Evolutionary conservation across 1,140 invertebrate genomes (phyloP).

Genomic region (Anastrepha ludens): DNA sequence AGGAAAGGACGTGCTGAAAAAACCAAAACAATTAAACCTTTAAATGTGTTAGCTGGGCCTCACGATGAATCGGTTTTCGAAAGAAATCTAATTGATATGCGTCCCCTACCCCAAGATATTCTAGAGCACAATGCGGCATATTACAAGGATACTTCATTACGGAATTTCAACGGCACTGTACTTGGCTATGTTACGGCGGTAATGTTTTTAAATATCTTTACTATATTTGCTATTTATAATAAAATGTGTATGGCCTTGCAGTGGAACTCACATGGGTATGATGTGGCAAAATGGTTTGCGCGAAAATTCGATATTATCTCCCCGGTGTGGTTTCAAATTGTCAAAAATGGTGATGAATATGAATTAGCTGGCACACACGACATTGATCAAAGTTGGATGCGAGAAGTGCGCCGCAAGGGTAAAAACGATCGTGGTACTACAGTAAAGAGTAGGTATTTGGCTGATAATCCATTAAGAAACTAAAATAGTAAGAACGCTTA

Average conservation of each 20-base stretch:
- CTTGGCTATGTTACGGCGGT: conserved; percentile 95
- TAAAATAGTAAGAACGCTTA: conserved; percentile 67
- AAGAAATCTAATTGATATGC: conserved; percentile 81
- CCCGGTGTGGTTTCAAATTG: conserved; percentile 94
- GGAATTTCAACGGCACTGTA: conserved; percentile 82
- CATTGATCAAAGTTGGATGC: conserved; percentile 89
- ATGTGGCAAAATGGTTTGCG: conserved; percentile 92
- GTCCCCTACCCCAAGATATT: conserved; percentile 82
- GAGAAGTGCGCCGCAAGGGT: conserved; percentile 78
- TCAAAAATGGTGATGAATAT: conserved; percentile 78
- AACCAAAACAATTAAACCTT: conserved; percentile 73
- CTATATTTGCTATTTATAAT: conserved; percentile 51
- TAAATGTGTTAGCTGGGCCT: conserved; percentile 78
- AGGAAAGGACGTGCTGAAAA: conserved; percentile 74
- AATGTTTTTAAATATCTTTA: conserved; percentile 62
- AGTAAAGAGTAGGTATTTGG: conserved; percentile 36
- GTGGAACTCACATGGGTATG: conserved; percentile 97
- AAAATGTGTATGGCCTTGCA: conserved; percentile 75
- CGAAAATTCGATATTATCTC: conserved; percentile 93
- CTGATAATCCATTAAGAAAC: neutral
- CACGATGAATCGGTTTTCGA: conserved; percentile 81
- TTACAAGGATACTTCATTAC: conserved; percentile 80
- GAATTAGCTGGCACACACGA: conserved; percentile 84
- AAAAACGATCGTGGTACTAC: conserved; percentile 70
- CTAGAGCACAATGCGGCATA: conserved; percentile 84